These are phyloP conservation scores for Hippocampus kuda DNA, from an alignment of 2,797 vertebrate genomes.

Conservation along the genomic window DNA sequence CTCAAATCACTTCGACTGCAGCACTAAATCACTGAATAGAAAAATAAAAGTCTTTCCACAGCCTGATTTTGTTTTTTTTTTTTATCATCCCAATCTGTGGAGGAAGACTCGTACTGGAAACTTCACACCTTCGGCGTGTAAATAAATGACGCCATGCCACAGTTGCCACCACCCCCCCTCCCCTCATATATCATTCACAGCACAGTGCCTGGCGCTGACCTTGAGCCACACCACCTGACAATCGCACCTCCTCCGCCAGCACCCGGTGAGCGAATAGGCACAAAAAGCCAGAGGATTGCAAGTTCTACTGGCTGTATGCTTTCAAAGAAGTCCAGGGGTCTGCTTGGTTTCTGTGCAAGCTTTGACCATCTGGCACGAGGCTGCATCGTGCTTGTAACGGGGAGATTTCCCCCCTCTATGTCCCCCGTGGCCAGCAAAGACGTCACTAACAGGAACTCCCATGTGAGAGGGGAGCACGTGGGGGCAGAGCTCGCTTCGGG, in stretches of 20 bases:
- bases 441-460: conserved; percentile 36
- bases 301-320: background rate
- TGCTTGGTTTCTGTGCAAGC: conserved; percentile 4
- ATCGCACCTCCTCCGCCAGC: background rate
- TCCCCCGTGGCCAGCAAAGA: conserved; percentile 37
- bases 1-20: too few relatives aligned
- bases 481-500: conserved; percentile 39
- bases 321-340: background rate
- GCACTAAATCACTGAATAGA: too few relatives aligned
- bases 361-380: conserved; percentile 41
- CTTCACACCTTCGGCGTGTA: background rate
- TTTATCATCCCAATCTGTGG: background rate
- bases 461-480: conserved; percentile 30
- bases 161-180: background rate
- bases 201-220: background rate
- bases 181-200: background rate
- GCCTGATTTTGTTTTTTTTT: background rate
- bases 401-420: conserved; percentile 26
- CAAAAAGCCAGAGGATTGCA: background rate
- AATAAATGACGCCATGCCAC: background rate
- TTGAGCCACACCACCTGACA: background rate
- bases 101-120: background rate
- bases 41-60: background rate
- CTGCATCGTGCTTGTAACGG: conserved; percentile 18
- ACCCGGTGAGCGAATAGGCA: background rate